Conservation (phyloP, 2,888 invertebrate species). For the Hirtodrosophila cameraria region DNA sequence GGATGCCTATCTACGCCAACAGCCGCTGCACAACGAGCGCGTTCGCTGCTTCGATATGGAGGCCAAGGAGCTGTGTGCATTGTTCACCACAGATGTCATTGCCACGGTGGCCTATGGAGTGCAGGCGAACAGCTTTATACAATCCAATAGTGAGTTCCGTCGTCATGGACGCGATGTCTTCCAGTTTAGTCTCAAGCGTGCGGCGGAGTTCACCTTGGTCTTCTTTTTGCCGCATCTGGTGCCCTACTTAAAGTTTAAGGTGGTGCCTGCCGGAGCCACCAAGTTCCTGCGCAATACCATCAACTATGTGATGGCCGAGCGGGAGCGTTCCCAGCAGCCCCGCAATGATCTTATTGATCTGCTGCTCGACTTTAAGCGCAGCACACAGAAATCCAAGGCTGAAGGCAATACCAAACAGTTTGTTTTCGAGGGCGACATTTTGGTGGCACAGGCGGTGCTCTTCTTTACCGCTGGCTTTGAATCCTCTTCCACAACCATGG, state of each 20-base stretch:
- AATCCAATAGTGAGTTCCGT: slow-evolving; percentile 84
- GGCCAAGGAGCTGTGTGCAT: slow-evolving; percentile 81
- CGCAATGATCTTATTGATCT: slow-evolving; percentile 85
- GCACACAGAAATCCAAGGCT: slow-evolving; percentile 78
- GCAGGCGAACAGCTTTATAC: slow-evolving; percentile 83
- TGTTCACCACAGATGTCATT: slow-evolving; percentile 84
- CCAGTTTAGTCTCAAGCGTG: slow-evolving; percentile 74
- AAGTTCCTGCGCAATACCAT: slow-evolving; percentile 83
- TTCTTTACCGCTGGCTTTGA: slow-evolving; percentile 84
- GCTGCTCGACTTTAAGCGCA: slow-evolving; percentile 84
- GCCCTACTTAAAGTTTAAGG: slow-evolving; percentile 78
- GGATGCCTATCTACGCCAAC: slow-evolving; percentile 71
- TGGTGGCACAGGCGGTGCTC: slow-evolving; percentile 83
- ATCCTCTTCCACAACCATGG: slow-evolving; percentile 84
- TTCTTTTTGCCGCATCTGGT: slow-evolving; percentile 84
- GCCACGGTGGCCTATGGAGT: slow-evolving; percentile 85
- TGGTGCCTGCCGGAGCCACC: slow-evolving; percentile 80
- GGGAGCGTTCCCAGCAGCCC: slow-evolving; percentile 82
- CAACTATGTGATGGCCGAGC: slow-evolving; percentile 83
- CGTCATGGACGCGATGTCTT: slow-evolving; percentile 84
- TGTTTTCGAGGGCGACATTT: slow-evolving; percentile 80
- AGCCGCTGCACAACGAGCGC: slow-evolving; percentile 61
- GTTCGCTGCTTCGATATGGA: slow-evolving; percentile 72
- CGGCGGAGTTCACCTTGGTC: slow-evolving; percentile 81
- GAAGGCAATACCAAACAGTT: slow-evolving; percentile 51